Evolutionary conservation across 1,140 invertebrate genomes (phyloP).

Genomic region (Lethrus apterus): DNA sequence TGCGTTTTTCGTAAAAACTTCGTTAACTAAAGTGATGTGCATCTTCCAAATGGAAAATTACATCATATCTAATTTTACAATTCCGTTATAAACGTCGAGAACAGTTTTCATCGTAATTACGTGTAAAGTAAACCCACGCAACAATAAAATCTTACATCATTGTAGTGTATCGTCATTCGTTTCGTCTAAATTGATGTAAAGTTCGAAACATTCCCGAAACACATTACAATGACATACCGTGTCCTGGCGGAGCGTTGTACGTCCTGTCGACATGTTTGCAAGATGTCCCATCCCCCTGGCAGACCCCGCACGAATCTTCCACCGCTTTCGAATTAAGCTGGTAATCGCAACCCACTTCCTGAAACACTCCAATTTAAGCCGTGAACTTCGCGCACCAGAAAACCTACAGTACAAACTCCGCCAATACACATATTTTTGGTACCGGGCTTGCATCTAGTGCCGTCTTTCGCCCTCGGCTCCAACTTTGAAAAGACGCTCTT

Average conservation of each 20-base stretch:
- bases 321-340: slow-evolving; percentile 54
- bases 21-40: too few species aligned
- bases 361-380: slow-evolving; percentile 17
- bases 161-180: too few species aligned
- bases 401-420: slow-evolving; percentile 48
- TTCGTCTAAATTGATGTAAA: too few species aligned
- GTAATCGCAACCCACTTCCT: slow-evolving; percentile 63
- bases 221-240: slow-evolving; percentile 26
- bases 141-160: too few species aligned
- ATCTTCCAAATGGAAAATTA: too few species aligned
- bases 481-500: slow-evolving; percentile 40
- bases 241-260: slow-evolving; percentile 27
- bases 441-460: slow-evolving; percentile 52
- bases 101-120: too few species aligned
- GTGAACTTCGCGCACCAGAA: too few species aligned
- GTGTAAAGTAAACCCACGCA: too few species aligned
- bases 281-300: slow-evolving; percentile 59
- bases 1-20: too few species aligned
- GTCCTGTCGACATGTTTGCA: slow-evolving; percentile 45
- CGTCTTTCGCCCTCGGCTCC: slow-evolving; percentile 43
- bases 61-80: too few species aligned
- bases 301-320: slow-evolving; percentile 62
- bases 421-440: slow-evolving; percentile 51
- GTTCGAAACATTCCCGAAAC: too few species aligned
- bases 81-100: too few species aligned